These are phyloP conservation scores for Adrianichthys oophorus DNA, from an alignment of 2,797 vertebrate genomes.

Conservation along the genomic window DNA sequence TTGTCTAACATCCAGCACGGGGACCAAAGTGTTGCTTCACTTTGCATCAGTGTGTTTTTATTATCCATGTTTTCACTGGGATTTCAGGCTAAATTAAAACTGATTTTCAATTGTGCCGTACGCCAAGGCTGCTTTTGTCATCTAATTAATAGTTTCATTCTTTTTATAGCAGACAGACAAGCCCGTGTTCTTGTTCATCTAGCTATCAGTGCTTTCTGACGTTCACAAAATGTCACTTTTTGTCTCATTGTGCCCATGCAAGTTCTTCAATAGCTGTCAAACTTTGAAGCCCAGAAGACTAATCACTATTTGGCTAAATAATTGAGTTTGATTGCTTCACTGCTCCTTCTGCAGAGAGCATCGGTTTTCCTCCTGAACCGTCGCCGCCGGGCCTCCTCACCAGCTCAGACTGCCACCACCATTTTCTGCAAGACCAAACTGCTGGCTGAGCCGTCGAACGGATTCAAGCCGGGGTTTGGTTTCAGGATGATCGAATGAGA, in stretches of 20 bases:
- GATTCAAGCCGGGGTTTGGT: constrained; percentile 27
- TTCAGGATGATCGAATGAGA: constrained; percentile 8
- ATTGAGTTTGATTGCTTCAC: constrained; percentile 25
- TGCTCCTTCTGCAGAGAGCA: constrained; percentile 10
- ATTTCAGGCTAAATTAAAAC: background rate
- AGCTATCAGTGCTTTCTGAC: background rate
- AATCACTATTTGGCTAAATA: constrained; percentile 6
- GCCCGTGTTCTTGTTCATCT: background rate
- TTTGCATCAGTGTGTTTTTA: constrained; percentile 5
- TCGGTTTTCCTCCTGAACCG: constrained; percentile 6
- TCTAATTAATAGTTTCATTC: background rate
- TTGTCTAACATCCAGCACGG: constrained; percentile 52
- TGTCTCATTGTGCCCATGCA: background rate
- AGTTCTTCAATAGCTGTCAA: constrained; percentile 5
- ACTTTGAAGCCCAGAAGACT: constrained; percentile 9
- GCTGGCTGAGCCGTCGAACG: constrained; percentile 8
- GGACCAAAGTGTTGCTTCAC: constrained; percentile 25
- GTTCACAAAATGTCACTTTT: background rate
- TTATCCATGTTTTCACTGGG: background rate
- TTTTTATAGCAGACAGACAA: background rate
- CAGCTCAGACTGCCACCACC: background rate
- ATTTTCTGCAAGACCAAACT: constrained; percentile 10
- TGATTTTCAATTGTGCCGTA: background rate
- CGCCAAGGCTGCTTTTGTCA: background rate
- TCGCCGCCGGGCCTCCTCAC: background rate